Percentiles rank a stretch among this genome's conserved stretches.
phyloP scores from a whole-genome alignment of 2,113 vertebrate genomes.

The Orthonyx spaldingii region DNA sequence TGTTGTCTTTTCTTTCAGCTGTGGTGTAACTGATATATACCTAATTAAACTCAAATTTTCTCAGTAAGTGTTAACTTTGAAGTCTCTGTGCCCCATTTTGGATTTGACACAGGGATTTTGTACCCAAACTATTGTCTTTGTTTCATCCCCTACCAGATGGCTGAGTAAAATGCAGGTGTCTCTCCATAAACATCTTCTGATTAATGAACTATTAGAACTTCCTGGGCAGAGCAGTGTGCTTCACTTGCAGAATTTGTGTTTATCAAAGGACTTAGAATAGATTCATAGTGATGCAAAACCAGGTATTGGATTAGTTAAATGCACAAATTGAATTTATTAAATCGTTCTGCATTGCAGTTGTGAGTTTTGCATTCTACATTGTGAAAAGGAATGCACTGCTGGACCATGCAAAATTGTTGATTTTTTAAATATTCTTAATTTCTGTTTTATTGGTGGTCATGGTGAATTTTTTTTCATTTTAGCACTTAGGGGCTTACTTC shows the following conservation, averaged over 20 bases:
- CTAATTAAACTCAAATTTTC: not conserved
- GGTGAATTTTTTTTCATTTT: not conserved
- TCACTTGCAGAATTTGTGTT: not conserved
- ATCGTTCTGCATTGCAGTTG: not conserved
- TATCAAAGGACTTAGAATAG: not conserved
- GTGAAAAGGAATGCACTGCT: not conserved
- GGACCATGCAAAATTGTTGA: not conserved
- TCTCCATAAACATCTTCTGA: not conserved
- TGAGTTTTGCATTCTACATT: rapidly evolving
- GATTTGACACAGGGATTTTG: not conserved
- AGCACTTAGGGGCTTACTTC: not conserved
- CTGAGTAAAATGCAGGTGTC: not conserved
- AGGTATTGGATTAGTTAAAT: not conserved
- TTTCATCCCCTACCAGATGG: not conserved
- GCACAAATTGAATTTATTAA: not conserved
- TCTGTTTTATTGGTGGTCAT: not conserved
- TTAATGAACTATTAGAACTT: not conserved
- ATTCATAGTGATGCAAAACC: not conserved
- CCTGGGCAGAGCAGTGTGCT: not conserved
- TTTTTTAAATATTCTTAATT: not conserved
- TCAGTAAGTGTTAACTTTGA: not conserved
- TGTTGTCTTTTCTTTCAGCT: not conserved
- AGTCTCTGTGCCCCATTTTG: not conserved
- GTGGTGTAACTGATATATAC: rapidly evolving
- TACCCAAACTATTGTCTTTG: not conserved